Evolutionary conservation across 2,888 invertebrate species (phyloP).

Genomic region (Anarsia innoxiella): DNA sequence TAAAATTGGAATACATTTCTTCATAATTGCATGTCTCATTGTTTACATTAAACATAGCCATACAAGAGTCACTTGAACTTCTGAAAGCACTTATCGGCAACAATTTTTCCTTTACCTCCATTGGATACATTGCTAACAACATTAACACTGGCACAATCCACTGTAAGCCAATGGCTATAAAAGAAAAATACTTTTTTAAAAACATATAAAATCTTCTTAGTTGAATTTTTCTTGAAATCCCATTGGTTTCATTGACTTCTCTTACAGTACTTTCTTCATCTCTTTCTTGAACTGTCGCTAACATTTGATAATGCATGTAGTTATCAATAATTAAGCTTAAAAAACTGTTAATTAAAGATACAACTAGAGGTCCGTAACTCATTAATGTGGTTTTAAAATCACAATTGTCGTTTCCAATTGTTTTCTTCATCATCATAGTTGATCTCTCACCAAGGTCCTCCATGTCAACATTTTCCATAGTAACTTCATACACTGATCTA

Average conservation of each 20-base stretch:
- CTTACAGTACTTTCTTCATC: constrained; percentile 45
- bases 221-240: constrained; percentile 18
- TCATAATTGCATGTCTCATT: constrained; percentile 34
- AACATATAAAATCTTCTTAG: constrained; percentile 26
- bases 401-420: constrained; percentile 30
- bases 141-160: constrained; percentile 55
- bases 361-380: constrained; percentile 54
- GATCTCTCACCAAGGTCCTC: constrained; percentile 38
- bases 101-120: constrained; percentile 42
- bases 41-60: constrained; percentile 43
- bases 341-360: constrained; percentile 62
- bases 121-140: constrained; percentile 52
- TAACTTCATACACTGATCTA: constrained; percentile 38
- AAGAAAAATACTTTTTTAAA: constrained; percentile 46
- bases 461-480: constrained; percentile 33
- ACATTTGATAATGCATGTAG: constrained; percentile 58
- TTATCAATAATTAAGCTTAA: constrained; percentile 56
- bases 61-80: constrained; percentile 37
- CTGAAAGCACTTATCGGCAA: constrained; percentile 27
- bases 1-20: constrained; percentile 24
- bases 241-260: constrained; percentile 28
- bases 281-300: constrained; percentile 36
- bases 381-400: constrained; percentile 41
- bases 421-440: constrained; percentile 18
- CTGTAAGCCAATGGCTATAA: constrained; percentile 44